These are phyloP conservation scores for Amitus sp. DNA, from an alignment of 2,888 invertebrate genomes.

Conservation along the genomic window DNA sequence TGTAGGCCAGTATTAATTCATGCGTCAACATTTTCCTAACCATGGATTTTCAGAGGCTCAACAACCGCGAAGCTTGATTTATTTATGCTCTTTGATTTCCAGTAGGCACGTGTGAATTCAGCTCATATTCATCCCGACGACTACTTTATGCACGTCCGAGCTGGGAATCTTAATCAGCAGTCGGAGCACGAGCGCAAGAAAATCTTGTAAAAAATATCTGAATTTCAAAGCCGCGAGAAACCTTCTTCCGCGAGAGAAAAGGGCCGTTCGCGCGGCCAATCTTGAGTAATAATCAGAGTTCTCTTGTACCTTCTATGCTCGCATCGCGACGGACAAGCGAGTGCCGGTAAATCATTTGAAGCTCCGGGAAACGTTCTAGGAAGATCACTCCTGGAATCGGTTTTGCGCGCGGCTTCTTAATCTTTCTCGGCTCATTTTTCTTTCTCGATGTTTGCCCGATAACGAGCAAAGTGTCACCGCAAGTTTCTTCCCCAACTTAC, in stretches of 20 bases:
- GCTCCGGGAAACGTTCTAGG: conserved; percentile 53
- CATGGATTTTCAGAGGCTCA: neutral
- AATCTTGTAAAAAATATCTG: conserved; percentile 57
- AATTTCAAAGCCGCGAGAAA: conserved; percentile 53
- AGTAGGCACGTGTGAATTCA: conserved; percentile 36
- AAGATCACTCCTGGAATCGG: conserved; percentile 55
- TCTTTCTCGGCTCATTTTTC: conserved; percentile 37
- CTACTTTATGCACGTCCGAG: conserved; percentile 33
- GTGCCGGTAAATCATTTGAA: conserved; percentile 61
- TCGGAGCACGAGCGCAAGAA: conserved; percentile 51
- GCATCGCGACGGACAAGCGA: conserved; percentile 49
- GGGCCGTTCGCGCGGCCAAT: conserved; percentile 57
- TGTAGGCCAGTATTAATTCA: too few species aligned
- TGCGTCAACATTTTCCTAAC: neutral
- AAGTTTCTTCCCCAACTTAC: too few species aligned
- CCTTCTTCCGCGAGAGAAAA: conserved; percentile 45
- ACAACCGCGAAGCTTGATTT: conserved; percentile 19
- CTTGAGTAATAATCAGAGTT: conserved; percentile 62
- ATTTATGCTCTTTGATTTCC: conserved; percentile 36
- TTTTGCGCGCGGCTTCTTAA: conserved; percentile 45
- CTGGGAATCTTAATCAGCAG: conserved; percentile 43
- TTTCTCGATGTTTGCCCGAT: conserved; percentile 53
- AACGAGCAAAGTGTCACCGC: conserved; percentile 47
- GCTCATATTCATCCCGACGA: conserved; percentile 35
- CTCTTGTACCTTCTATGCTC: conserved; percentile 59